phyloP scores from a whole-genome alignment of 2,888 invertebrate species.

The Cryptocephalus moraei region DNA sequence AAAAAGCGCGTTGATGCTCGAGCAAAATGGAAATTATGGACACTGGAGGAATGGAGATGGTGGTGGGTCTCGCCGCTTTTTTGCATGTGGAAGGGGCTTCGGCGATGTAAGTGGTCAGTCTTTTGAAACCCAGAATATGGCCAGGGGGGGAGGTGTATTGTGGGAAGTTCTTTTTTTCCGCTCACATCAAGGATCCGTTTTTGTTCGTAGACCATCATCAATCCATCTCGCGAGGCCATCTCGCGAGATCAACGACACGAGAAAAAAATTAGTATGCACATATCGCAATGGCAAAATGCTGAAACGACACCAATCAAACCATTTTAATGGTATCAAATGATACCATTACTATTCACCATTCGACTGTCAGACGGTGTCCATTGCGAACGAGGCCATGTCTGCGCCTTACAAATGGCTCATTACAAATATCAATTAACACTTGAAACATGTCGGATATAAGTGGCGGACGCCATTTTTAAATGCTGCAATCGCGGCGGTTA shows the following conservation, averaged over 20 bases:
- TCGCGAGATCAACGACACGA: slow-evolving; percentile 10
- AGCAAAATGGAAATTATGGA: neutral
- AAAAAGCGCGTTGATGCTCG: neutral
- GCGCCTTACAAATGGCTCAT: slow-evolving; percentile 14
- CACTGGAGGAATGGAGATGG: too few species aligned
- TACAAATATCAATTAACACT: slow-evolving; percentile 19
- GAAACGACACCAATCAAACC: slow-evolving; percentile 6
- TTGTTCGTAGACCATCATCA: neutral
- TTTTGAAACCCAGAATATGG: neutral
- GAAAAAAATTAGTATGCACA: slow-evolving; percentile 8
- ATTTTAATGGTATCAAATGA: slow-evolving; percentile 10
- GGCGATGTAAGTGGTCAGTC: too few species aligned
- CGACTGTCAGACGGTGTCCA: slow-evolving; percentile 9
- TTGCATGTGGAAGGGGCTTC: too few species aligned
- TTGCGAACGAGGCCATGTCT: slow-evolving; percentile 7
- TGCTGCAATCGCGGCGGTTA: slow-evolving; percentile 12
- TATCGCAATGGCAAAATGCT: slow-evolving; percentile 8
- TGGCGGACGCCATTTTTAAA: slow-evolving; percentile 17
- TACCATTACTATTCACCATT: slow-evolving; percentile 11
- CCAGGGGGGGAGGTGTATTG: neutral
- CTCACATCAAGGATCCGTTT: neutral
- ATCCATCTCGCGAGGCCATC: slow-evolving; percentile 4
- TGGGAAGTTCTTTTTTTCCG: neutral
- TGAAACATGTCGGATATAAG: slow-evolving; percentile 15
- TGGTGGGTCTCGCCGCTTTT: too few species aligned